Evolutionary conservation across 1,140 invertebrate genomes (phyloP), one percentile per base, ranked within the genome.

Genomic region (Himalopsyche phryganea): DNA sequence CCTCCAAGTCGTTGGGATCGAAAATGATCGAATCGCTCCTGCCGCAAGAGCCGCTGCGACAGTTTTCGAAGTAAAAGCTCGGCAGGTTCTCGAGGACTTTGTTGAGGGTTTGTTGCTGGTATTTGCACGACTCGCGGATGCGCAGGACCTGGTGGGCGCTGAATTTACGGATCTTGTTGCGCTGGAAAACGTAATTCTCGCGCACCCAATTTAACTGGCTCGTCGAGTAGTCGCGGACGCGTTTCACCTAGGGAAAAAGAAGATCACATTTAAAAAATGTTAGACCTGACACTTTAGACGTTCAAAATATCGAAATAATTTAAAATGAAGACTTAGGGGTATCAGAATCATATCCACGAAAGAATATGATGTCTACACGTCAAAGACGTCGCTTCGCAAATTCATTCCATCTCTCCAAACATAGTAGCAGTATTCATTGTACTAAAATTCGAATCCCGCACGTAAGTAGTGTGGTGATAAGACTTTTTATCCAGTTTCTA

Each of bases 141-240:
- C 91, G 81, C 11, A 95, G 74, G 32, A 96, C 85, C 71, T 97
- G 94, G 67, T 94, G 90, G 0, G 91, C 86, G 71, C 92, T 94
- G 76, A 96, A 98, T 71, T 97, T 96, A 11, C 93, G 81, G 50
- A 97, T 94, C 67, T 94, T 88, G 69, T 95, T 91, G 11, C 94
- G 82, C 76, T 97, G 94, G 81, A 93, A 92, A 67, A 96, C 88
- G 74, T 97, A 97, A 71, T 94, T 95, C 69, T 96, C 93, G 46
- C 93, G 82, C 46, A 97, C 90, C 86, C 91, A 91, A 69, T 93
- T 91, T 59, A 98, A 79, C 73, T 96, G 93, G 56, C 84, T 83
- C 2, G 88, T 89, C 6, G 91, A 94, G 71, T 95, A 95, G 66
- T 93, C 90, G 42, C 90, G 82, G n/a, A 94, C 91, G 63, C 86